Evolutionary conservation across 2,113 vertebrate genomes (phyloP).

Genomic region (Esox niger): DNA sequence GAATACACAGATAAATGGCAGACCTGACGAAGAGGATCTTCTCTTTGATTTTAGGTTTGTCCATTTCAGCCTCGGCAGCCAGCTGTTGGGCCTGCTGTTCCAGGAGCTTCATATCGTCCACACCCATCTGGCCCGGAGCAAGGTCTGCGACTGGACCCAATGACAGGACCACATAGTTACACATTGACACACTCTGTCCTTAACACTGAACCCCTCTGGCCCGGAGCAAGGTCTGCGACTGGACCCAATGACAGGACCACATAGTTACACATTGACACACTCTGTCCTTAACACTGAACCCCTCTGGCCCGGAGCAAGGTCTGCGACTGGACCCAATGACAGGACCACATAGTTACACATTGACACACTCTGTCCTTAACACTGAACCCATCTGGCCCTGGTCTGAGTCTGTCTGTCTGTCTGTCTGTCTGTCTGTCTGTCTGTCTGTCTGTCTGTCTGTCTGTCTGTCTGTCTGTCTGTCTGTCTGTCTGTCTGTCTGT

Average conservation of each 20-base stretch:
- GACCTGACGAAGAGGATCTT: conserved; percentile 92
- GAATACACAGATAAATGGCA: conserved; percentile 11
- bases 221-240: conserved; percentile 82
- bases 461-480: neutral
- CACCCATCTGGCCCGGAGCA: conserved; percentile 80
- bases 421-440: too few species aligned
- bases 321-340: too few species aligned
- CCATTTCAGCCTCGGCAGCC: conserved; percentile 81
- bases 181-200: neutral
- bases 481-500: neutral
- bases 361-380: too few species aligned
- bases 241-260: too few species aligned
- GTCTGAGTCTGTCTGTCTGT: too few species aligned
- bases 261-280: too few species aligned
- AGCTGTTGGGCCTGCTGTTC: conserved; percentile 87
- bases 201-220: neutral
- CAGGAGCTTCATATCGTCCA: conserved; percentile 90
- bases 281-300: too few species aligned
- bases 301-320: too few species aligned
- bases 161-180: neutral
- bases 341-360: too few species aligned
- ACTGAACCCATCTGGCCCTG: too few species aligned
- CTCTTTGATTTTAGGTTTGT: conserved; percentile 84
- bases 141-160: conserved; percentile 80
- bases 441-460: neutral